Evolutionary conservation across 2,797 vertebrate species (phyloP), one percentile per base, ranked within the genome.

Genomic region (Melanotaenia parkinsoni): DNA sequence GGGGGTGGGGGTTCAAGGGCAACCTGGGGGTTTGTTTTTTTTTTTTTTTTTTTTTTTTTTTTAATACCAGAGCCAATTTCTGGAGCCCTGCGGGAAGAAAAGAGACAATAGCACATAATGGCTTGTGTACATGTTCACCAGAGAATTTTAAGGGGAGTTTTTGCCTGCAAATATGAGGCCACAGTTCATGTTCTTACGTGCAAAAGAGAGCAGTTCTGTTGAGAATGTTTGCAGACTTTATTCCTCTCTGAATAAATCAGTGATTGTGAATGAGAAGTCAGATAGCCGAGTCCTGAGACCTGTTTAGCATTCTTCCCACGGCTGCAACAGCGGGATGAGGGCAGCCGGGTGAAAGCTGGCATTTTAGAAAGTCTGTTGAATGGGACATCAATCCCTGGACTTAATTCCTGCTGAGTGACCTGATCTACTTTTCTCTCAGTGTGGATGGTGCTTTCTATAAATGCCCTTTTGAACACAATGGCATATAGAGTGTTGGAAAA

Each of bases 321-420:
- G 80, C 73, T 86, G 40, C 72, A 58, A 54, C 69, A 67, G 80
- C 38, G 10, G 33, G 5, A 0, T 3, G 24, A 61, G 65, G 69
- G 61, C 68, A 50, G 67, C 26, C 0, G 3, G 63, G 70, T 51
- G 84, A 82, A 83, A 63, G 67, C 69, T 77, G 79, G 30, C 62
- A 62, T 80, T 88, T 84, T 33, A 38, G 57, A 64, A 64, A 40
- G 58, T 65, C 69, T 84, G 68, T 6, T 60, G 12, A 83, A 74
- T 63, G 67, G 73, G 80, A 72, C 77, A 76, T 77, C 61, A 74
- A 58, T 83, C 83, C 74, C 51, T 16, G 28, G 70, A 74, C n/a
- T 68, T 77, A 78, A 82, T 82, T 82, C 84, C 78, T 3, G 7
- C 76, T 72, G 64, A 59, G 58, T 61, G 74, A 83, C 14, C 74